Percentiles rank a stretch among this genome's conserved stretches.
These are phyloP conservation scores for Taurulus bubalis DNA, from an alignment of 2,113 vertebrate species.

Conservation along the genomic window DNA sequence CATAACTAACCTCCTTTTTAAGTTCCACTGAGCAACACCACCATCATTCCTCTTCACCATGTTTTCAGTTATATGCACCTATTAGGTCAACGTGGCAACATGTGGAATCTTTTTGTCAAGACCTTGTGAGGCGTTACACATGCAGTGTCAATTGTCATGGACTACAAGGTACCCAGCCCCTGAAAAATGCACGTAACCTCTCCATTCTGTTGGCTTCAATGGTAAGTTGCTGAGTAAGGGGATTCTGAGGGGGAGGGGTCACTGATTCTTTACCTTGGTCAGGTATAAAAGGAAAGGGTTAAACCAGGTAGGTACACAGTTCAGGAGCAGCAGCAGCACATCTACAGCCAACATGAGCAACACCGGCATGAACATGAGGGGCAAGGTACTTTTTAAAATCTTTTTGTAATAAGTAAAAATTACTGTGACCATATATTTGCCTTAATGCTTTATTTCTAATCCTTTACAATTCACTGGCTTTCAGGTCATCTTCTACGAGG, in stretches of 20 bases:
- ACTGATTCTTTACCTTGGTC: conserved; percentile 39
- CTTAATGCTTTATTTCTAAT: neutral
- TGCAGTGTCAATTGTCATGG: neutral
- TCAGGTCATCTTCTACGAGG: conserved; percentile 80
- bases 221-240: conserved; percentile 61
- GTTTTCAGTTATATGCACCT: neutral
- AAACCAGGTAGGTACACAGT: conserved; percentile 58
- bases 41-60: neutral
- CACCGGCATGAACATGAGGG: conserved; percentile 71
- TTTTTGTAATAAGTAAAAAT: neutral
- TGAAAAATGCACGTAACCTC: conserved; percentile 36
- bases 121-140: neutral
- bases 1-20: neutral
- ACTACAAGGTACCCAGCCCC: conserved; percentile 1
- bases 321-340: conserved; percentile 38
- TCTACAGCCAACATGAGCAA: conserved; percentile 63
- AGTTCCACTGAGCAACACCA: neutral
- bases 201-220: conserved; percentile 54
- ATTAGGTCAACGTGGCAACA: neutral
- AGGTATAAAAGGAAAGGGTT: conserved; percentile 77
- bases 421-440: neutral
- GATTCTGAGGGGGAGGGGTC: conserved; percentile 44
- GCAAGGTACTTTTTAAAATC: conserved; percentile 59
- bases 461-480: neutral
- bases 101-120: neutral